Evolutionary conservation across 2,888 invertebrate species (phyloP).

Genomic region (Drosophila borborema): DNA sequence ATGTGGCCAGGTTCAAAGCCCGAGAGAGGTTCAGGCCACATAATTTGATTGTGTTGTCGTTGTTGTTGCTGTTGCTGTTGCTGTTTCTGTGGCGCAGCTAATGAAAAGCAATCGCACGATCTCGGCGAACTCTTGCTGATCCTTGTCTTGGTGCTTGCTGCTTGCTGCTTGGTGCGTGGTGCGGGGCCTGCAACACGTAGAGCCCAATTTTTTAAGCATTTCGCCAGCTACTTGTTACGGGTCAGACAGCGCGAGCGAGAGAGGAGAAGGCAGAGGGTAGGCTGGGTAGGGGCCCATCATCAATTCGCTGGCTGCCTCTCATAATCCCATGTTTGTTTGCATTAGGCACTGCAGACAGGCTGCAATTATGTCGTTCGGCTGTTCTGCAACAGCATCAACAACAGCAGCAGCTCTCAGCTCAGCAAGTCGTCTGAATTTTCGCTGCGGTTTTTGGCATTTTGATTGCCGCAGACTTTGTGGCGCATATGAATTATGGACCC

Average conservation of each 20-base stretch:
- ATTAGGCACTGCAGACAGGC: slow-evolving; percentile 78
- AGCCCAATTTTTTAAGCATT: slow-evolving; percentile 74
- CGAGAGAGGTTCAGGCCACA: slow-evolving; percentile 54
- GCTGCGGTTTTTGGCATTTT: slow-evolving; percentile 67
- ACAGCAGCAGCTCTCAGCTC: slow-evolving; percentile 15
- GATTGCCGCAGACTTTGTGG: slow-evolving; percentile 82
- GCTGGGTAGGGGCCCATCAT: slow-evolving; percentile 49
- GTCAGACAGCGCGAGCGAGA: slow-evolving; percentile 48
- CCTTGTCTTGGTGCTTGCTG: slow-evolving; percentile 17
- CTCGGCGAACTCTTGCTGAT: slow-evolving; percentile 48
- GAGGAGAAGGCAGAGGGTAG: slow-evolving; percentile 1
- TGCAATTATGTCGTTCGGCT: slow-evolving; percentile 75
- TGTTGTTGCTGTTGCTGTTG: slow-evolving; percentile 42
- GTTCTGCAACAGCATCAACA: slow-evolving; percentile 38
- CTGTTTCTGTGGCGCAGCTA: slow-evolving; percentile 65
- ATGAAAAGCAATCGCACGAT: slow-evolving; percentile 80
- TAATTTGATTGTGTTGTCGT: not conserved
- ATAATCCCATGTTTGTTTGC: slow-evolving; percentile 82
- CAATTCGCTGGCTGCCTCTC: slow-evolving; percentile 57
- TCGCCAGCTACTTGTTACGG: slow-evolving; percentile 77
- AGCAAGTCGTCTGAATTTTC: slow-evolving; percentile 22
- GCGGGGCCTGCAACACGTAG: slow-evolving; percentile 71
- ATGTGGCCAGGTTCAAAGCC: slow-evolving; percentile 41
- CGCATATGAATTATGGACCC: slow-evolving; percentile 82
- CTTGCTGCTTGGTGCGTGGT: slow-evolving; percentile 62